Percentiles rank a stretch among this genome's conserved stretches.
phyloP scores from a whole-genome alignment of 2,113 vertebrate genomes.

The Hepsetus odoe region DNA sequence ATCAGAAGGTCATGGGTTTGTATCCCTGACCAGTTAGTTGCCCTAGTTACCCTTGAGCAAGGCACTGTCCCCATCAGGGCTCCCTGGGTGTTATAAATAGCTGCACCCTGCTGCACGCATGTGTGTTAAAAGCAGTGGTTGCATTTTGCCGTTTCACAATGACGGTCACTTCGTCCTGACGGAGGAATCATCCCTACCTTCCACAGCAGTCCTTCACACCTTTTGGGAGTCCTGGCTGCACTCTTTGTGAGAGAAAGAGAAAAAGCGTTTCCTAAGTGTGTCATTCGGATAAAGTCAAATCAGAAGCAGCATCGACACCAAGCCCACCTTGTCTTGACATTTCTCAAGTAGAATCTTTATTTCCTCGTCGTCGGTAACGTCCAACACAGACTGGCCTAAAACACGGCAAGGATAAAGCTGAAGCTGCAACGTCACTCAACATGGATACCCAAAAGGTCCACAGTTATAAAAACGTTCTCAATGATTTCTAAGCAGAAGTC shows the following conservation, averaged over 20 bases:
- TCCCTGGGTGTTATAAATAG: too few species aligned
- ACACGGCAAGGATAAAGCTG: conserved; percentile 22
- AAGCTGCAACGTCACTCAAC: neutral
- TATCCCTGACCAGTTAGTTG: too few species aligned
- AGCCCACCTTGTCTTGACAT: conserved; percentile 79
- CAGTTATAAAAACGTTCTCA: too few species aligned
- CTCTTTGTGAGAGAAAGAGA: conserved; percentile 65
- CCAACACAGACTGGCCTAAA: conserved; percentile 84
- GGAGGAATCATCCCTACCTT: conserved; percentile 76
- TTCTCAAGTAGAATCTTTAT: conserved; percentile 81
- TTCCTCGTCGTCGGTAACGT: conserved; percentile 82
- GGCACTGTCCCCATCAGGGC: too few species aligned
- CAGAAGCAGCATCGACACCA: neutral
- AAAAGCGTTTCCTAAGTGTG: neutral
- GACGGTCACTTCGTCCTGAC: too few species aligned
- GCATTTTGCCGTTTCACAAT: too few species aligned
- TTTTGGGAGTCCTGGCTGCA: conserved; percentile 71
- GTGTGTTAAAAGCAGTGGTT: too few species aligned
- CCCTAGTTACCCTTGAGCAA: too few species aligned
- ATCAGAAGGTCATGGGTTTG: too few species aligned
- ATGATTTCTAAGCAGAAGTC: too few species aligned
- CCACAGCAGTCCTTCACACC: conserved; percentile 87
- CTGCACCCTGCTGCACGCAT: too few species aligned
- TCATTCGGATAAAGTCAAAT: neutral
- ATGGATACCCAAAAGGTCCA: too few species aligned